A percentile compares a stretch with the other conserved stretches of the same genome.
phyloP scores from a whole-genome alignment of 2,113 vertebrate genomes.

The Rhinogobius similis region DNA sequence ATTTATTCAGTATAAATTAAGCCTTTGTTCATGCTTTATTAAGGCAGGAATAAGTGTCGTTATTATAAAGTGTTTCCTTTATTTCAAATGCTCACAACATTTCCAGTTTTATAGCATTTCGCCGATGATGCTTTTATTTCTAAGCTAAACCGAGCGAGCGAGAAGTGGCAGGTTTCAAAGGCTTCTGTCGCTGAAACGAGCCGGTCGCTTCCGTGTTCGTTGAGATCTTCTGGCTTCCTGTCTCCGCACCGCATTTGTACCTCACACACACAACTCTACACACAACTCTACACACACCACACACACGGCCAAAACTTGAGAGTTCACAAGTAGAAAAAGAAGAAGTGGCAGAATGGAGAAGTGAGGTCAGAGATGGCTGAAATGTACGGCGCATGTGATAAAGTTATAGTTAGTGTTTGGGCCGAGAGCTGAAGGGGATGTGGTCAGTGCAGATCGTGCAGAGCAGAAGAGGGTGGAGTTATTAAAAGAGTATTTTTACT shows the following conservation, averaged over 20 bases:
- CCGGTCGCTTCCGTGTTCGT: background rate
- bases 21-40: too few relatives aligned
- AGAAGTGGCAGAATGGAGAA: slow-evolving; percentile 68
- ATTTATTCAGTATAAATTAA: too few relatives aligned
- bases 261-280: background rate
- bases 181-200: background rate
- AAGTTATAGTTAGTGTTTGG: slow-evolving; percentile 8
- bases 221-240: slow-evolving; percentile 55
- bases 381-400: slow-evolving; percentile 3
- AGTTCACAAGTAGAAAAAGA: slow-evolving; percentile 35
- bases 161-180: background rate
- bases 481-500: background rate
- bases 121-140: background rate
- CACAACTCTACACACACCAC: slow-evolving; percentile 11
- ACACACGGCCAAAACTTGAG: slow-evolving; percentile 18
- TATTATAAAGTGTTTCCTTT: too few relatives aligned
- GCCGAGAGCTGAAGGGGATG: background rate
- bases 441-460: background rate
- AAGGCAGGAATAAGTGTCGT: too few relatives aligned
- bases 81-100: background rate
- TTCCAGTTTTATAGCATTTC: background rate
- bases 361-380: slow-evolving; percentile 49
- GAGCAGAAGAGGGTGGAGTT: background rate
- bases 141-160: background rate
- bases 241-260: slow-evolving; percentile 9